Evolutionary conservation across 2,113 vertebrate species (phyloP), one percentile per base, ranked within the genome.

Genomic region (Malurus elegans): DNA sequence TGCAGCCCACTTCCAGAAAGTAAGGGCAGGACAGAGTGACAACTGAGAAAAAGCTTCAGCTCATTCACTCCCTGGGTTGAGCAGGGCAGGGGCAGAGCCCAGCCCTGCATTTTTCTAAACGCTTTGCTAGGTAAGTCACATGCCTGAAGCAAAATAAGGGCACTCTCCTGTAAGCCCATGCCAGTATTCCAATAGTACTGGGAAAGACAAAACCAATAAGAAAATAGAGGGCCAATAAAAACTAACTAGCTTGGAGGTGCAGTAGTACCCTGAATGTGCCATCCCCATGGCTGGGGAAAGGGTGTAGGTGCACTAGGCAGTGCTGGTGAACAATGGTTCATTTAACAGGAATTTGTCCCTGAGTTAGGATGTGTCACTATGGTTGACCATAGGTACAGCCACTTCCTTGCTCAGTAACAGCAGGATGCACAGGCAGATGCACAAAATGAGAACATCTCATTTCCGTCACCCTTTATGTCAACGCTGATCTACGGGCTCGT

Each of bases 401-500:
- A 21, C 65, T 21, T 84, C 45, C 62, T 74, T 34, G 70, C 80
- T 89, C 8, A 12, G 54, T 0, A 36, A 58, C 60, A 83, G 83
- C 79, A 90, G 80, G 38, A 79, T 25, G 56, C 61, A 38, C 20
- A 31, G 53, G 65, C 40, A 62, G 71, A 79, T 14, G 71, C 84
- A 23, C 76, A 62, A 26, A 90, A 90, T 75, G 74, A 88, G 96
- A 93, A 90, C 75, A 79, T 94, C 83, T 93, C 76, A 53, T 91
- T 96, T 66, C 57, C 13, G 3, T 87, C 86, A 94, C 67, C 87
- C 72, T 79, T 84, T 88, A 85, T 89, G 70, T 85, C 93, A 95
- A 93, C 42, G 6, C 65, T 90, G 86, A 97, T 96, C 94, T 95
- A 96, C 4, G 3, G 9, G 14, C 62, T 84, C 48, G 71, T 92